Evolutionary conservation across 1,140 invertebrate genomes (phyloP).

Genomic region (Conus ventricosus): DNA sequence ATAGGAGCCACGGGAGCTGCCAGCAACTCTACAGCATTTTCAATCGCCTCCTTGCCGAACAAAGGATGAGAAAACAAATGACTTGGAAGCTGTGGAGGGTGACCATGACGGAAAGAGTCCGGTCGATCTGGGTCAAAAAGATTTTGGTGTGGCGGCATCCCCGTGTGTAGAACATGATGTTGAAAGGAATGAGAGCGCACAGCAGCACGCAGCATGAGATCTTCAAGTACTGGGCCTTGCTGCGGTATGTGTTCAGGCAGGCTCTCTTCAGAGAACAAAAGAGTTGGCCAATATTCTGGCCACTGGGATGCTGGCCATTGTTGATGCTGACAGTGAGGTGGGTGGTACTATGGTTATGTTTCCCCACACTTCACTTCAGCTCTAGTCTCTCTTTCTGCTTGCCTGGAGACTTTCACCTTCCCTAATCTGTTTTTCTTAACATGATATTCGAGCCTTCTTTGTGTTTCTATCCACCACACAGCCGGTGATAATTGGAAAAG

Average conservation of each 20-base stretch:
- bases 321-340: neutral
- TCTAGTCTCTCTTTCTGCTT: neutral
- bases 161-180: conserved; percentile 27
- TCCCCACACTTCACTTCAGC: too few species aligned
- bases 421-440: neutral
- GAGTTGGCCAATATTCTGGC: neutral
- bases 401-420: neutral
- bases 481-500: neutral
- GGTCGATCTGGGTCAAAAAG: conserved; percentile 23
- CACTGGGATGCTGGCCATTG: neutral
- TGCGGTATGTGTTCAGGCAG: neutral
- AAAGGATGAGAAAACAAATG: conserved; percentile 8
- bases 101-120: conserved; percentile 28
- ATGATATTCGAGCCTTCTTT: neutral
- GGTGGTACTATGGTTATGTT: too few species aligned
- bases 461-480: neutral
- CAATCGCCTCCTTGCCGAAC: neutral
- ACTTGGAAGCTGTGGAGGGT: conserved; percentile 5
- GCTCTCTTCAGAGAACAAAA: neutral
- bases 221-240: neutral
- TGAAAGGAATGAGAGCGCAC: conserved; percentile 22
- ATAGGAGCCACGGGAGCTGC: conserved; percentile 31
- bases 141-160: conserved; percentile 29
- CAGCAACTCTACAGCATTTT: conserved; percentile 6
- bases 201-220: conserved; percentile 18